These are phyloP conservation scores for Silurus asotus DNA, from an alignment of 2,113 vertebrate species.

Conservation along the genomic window DNA sequence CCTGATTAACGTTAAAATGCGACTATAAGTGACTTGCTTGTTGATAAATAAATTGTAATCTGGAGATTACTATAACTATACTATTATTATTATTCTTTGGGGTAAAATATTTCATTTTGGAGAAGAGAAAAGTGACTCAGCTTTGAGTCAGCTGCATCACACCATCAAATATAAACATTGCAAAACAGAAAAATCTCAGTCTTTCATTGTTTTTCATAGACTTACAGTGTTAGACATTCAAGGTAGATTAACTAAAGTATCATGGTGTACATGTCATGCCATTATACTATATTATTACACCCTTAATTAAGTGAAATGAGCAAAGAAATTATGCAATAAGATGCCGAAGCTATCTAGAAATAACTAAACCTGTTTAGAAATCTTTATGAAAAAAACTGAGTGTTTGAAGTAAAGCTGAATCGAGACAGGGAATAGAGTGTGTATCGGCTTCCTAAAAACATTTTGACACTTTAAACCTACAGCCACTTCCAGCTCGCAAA, in stretches of 20 bases:
- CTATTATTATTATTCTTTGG: no score
- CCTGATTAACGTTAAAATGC: not conserved
- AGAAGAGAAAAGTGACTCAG: not conserved
- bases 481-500: conserved; percentile 76
- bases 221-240: not conserved
- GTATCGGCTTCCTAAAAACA: conserved; percentile 72
- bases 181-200: not conserved
- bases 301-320: not conserved
- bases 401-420: conserved; percentile 32
- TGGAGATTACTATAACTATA: not conserved
- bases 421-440: conserved; percentile 30
- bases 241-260: not conserved
- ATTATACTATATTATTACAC: not conserved
- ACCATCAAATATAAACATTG: not conserved
- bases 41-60: not conserved
- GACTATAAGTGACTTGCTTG: not conserved
- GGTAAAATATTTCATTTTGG: not conserved
- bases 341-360: conserved; percentile 20
- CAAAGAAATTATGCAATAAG: not conserved
- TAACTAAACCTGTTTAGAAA: not conserved
- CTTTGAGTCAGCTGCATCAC: not conserved
- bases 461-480: conserved; percentile 78
- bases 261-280: not conserved
- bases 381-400: conserved; percentile 51
- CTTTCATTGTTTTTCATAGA: not conserved